Conservation (phyloP, 2,888 invertebrate species). For the Stenotaenia linearis region DNA sequence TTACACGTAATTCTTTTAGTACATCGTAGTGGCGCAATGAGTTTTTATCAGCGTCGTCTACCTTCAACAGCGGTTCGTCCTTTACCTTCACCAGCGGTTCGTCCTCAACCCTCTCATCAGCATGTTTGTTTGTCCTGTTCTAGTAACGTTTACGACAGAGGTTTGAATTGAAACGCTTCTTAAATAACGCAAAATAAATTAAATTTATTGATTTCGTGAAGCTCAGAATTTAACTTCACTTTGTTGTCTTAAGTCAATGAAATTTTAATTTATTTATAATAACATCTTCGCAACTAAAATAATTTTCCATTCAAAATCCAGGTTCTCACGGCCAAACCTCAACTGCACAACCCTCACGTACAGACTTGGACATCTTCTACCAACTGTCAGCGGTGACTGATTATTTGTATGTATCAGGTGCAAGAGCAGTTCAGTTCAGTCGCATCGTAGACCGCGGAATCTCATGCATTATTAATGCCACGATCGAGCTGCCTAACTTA, state of each 20-base stretch:
- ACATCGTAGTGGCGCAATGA: neutral
- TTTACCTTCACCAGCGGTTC: neutral
- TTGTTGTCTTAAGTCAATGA: too few species aligned
- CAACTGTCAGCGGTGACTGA: slow-evolving; percentile 60
- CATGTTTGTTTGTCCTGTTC: neutral
- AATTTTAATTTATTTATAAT: too few species aligned
- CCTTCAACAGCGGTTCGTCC: neutral
- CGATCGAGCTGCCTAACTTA: slow-evolving; percentile 66
- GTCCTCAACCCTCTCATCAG: neutral
- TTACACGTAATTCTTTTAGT: neutral
- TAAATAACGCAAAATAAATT: too few species aligned
- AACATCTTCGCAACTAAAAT: neutral
- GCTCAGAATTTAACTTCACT: too few species aligned
- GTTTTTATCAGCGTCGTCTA: neutral
- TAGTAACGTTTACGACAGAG: neutral
- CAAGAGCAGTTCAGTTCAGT: slow-evolving; percentile 64
- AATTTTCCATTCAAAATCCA: neutral
- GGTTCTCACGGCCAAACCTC: neutral
- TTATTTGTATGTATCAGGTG: slow-evolving; percentile 70
- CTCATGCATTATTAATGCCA: slow-evolving; percentile 73
- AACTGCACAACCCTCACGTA: neutral
- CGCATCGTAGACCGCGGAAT: slow-evolving; percentile 63
- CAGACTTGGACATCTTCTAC: slow-evolving; percentile 37
- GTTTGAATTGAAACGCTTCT: too few species aligned
- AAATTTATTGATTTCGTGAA: too few species aligned